phyloP scores from a whole-genome alignment of 2,113 vertebrate genomes.

The Dunckerocampus dactyliophorus region DNA sequence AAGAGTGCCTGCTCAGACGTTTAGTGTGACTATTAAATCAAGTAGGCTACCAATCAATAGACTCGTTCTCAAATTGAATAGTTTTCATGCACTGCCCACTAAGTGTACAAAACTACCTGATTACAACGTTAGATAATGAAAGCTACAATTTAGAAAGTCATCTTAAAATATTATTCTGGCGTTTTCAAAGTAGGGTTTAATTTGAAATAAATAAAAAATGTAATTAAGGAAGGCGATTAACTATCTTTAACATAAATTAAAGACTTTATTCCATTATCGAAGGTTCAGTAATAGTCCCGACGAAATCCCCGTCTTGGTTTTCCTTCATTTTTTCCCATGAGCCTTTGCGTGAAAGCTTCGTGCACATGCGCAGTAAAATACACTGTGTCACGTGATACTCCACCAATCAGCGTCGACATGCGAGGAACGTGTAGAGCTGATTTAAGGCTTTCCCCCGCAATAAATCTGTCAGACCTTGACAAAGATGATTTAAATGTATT shows the following conservation, averaged over 20 bases:
- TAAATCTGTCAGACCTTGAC: conserved; percentile 75
- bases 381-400: background rate
- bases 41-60: background rate
- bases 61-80: background rate
- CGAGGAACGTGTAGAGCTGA: conserved; percentile 44
- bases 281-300: conserved; percentile 14
- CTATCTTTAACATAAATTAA: background rate
- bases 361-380: conserved; percentile 45
- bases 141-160: background rate
- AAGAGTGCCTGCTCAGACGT: conserved; percentile 4
- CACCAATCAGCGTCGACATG: conserved; percentile 60
- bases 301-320: background rate
- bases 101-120: background rate
- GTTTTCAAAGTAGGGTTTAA: background rate
- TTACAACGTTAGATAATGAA: background rate
- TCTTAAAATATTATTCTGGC: background rate
- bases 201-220: background rate
- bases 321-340: conserved; percentile 38
- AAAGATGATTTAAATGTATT: conserved; percentile 73
- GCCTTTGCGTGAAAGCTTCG: conserved; percentile 22
- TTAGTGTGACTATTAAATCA: conserved; percentile 5
- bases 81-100: background rate
- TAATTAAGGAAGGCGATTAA: too few relatives aligned
- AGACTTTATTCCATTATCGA: background rate
- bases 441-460: conserved; percentile 61